Evolutionary conservation across 2,797 vertebrate genomes (phyloP), one percentile per base, ranked within the genome.

Genomic region (Knipowitschia caucasica): DNA sequence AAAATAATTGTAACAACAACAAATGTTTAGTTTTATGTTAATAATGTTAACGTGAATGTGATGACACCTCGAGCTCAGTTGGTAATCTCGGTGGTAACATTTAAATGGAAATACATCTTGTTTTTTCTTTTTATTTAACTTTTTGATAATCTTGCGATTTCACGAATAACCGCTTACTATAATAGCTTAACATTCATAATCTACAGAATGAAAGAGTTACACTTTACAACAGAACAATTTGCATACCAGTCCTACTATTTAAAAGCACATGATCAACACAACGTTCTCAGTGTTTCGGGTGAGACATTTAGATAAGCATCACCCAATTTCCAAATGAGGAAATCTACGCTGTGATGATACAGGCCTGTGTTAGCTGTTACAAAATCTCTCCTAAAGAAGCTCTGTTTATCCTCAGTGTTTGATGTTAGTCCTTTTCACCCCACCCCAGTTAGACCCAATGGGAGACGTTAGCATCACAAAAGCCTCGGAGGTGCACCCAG

Each of bases 381-480:
- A 77, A 68, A 47, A 24, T 17, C 4, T 50, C 12, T 62, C 59
- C 25, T 63, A 74, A 73, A 69, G 64, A 70, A 11, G 23, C 12
- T 20, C 12, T 70, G 60, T 73, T 73, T 66, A 67, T 50, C 53
- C 53, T 33, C 49, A 70, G 67, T 64, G 67, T 82, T 78, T 86
- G 77, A 88, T 82, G 80, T 81, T 51, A 77, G 81, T 69, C 67
- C 75, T 77, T 75, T 68, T 55, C 62, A 68, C 62, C 51, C 54
- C 60, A 69, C 63, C 59, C 47, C 64, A 62, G 54, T 65, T 71
- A 53, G 67, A 52, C 52, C 81, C 78, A 81, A 65, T 35, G 71
- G 79, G 47, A 7, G 46, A 35, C 23, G 23, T 86, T 88, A 76
- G 63, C 80, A 87, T 83, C 33, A 87, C 82, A 89, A 85, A 80